Percentiles rank a stretch among this genome's conserved stretches.
Evolutionary conservation across 2,113 vertebrate species (phyloP).

Genomic region (Anthoscopus minutus): DNA sequence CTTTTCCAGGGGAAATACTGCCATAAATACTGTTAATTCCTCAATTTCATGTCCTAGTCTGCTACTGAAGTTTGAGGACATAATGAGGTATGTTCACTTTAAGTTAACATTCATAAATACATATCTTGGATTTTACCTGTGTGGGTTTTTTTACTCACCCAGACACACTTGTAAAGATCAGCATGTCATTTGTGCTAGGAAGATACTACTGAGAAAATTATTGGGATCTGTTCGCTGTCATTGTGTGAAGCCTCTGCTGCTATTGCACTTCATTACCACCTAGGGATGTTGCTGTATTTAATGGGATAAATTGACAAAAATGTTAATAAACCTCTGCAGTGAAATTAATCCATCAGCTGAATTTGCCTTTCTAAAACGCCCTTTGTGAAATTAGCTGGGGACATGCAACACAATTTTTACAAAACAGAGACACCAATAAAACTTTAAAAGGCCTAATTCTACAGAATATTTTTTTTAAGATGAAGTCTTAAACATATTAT

Average conservation of each 20-base stretch:
- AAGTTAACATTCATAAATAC: neutral
- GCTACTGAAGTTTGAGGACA: neutral
- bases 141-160: neutral
- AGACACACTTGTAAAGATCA: neutral
- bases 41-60: neutral
- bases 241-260: constrained; percentile 7
- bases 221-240: neutral
- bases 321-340: constrained; percentile 57
- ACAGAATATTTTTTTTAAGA: neutral
- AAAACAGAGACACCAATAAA: neutral
- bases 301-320: constrained; percentile 50
- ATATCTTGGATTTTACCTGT: neutral
- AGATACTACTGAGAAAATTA: constrained; percentile 35
- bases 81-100: neutral
- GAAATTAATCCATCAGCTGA: constrained; percentile 52
- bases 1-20: neutral
- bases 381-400: constrained; percentile 28
- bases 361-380: constrained; percentile 45
- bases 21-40: neutral
- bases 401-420: neutral
- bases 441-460: neutral
- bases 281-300: constrained; percentile 45
- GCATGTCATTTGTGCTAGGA: neutral
- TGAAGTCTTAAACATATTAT: neutral
- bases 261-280: constrained; percentile 30